Evolutionary conservation across 2,888 invertebrate species (phyloP), one percentile per base, ranked within the genome.

Genomic region (Chymomyza amoena): DNA sequence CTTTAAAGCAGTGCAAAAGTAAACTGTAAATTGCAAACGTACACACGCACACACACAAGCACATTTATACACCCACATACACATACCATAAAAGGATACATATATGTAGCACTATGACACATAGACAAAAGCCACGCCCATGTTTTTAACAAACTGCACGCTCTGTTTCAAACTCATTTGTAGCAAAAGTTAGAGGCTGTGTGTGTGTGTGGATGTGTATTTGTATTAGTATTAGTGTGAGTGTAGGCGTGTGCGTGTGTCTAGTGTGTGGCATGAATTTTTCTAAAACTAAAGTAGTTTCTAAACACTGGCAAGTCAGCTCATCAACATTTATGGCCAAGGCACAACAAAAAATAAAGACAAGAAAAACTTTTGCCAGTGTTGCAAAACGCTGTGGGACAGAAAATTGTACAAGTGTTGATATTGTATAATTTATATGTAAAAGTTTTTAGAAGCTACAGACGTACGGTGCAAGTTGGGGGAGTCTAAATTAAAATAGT

Each of bases 361-460:
- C 4, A 6, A 45, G 50, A 67, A 61, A 67, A 68, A 51, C 72
- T 76, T 68, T 67, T 66, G 6, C 18, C 56, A 20, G 63, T 63
- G 36, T 25, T 69, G 71, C 68, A 68, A 70, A 77, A 56, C 72
- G 81, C 80, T 69, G 74, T 73, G 71, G 79, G 83, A 68, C 75
- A 66, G 69, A 68, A 73, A 52, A 66, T 77, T 86, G 72, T 75
- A 25, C 74, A 84, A 77, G 76, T 79, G 84, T 81, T 75, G 77
- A 87, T 87, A 84, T 85, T 84, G 83, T 85, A 87, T 83, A 84
- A 87, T 81, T 85, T 85, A 87, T 70, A 73, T 65, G 25, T 25
- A 25, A 4, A 4, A 25, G 25, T 25, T 4, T 25, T 1, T 3
- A 25, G 25, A 52, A n/a, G 7, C 16, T 20, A n/a, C 56, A 56